Base-by-base conservation (phyloP, 2,113 vertebrate species). In the Nettapus auritus region DNA sequence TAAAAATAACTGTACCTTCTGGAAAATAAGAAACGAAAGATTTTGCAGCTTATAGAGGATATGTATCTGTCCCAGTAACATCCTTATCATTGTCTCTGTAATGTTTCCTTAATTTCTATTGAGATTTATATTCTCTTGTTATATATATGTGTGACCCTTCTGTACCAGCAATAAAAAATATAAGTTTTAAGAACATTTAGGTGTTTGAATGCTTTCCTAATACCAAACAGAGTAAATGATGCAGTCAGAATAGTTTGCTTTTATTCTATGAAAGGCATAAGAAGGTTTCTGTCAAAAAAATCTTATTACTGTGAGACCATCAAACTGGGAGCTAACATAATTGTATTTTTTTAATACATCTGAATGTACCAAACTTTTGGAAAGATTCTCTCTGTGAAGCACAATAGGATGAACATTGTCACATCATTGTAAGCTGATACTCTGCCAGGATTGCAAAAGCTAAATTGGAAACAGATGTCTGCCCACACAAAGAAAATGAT, bases 401-500 rank as follows among this genome's bases (percentile, higher is more conserved):
- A 83, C 60, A 86, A 28, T 70, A 94, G 87, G 76, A 96, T 93
- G 84, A 96, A 70, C 26, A 76, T 40, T 93, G 53, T 90, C 83
- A 91, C 64, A 79, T 90, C 79, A 50, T 11, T 86, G 28, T 40
- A 81, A 94, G 50, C 50, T 78, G 75, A 69, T 83, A 82, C 66
- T 94, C 76, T 95, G 83, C 40, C 76, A 96, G 60, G 44, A 66
- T 96, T 98, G 86, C 23, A 60, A 96, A 94, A 93, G 93, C n/a
- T 81, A 68, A 96, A 97, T 94, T 93, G 80, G 68, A 89, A 97
- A 89, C 95, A 96, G 94, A 93, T 97, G 92, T 92, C 91, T 88
- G 63, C 71, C 89, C 83, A 95, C 87, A 95, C 69, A 77, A 94
- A 91, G 76, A 92, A 96, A 94, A 93, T 81, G 21, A 94, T 96